These are phyloP conservation scores for Amblyjoppa fuscipennis DNA, from an alignment of 2,888 invertebrate genomes.

Conservation along the genomic window DNA sequence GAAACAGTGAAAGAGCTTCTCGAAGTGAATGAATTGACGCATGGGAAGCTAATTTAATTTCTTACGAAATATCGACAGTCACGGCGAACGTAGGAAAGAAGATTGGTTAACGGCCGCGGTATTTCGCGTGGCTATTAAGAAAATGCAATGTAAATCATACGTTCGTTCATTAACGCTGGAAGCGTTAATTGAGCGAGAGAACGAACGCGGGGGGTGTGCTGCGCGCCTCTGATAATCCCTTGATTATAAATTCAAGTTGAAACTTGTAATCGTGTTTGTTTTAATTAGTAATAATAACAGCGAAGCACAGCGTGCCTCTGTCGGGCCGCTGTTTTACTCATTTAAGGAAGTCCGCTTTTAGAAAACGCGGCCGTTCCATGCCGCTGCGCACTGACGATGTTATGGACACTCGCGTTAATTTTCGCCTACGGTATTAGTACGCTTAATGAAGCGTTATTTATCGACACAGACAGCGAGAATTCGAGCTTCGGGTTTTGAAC, in stretches of 20 bases:
- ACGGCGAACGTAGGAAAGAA: background rate
- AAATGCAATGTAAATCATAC: constrained; percentile 27
- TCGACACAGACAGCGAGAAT: constrained; percentile 61
- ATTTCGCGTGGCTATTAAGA: constrained; percentile 24
- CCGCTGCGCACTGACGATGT: constrained; percentile 1
- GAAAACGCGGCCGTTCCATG: constrained; percentile 44
- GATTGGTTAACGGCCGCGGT: background rate
- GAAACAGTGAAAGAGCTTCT: background rate
- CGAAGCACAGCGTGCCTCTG: constrained; percentile 76
- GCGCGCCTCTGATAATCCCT: constrained; percentile 66
- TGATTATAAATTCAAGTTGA: constrained; percentile 73
- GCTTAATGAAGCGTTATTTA: constrained; percentile 80
- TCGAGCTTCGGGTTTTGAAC: background rate
- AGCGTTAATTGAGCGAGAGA: background rate
- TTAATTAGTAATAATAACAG: constrained; percentile 78
- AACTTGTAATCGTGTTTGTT: constrained; percentile 82
- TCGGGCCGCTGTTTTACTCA: constrained; percentile 70
- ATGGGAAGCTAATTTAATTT: background rate
- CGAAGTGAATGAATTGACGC: background rate
- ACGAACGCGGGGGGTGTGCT: constrained; percentile 37
- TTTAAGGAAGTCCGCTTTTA: constrained; percentile 75
- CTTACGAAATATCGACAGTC: background rate
- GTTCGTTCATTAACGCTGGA: background rate
- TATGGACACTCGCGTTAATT: constrained; percentile 75
- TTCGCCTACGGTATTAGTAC: constrained; percentile 74